Conservation (phyloP, 2,113 vertebrate species). For the Stigmatopora nigra region DNA sequence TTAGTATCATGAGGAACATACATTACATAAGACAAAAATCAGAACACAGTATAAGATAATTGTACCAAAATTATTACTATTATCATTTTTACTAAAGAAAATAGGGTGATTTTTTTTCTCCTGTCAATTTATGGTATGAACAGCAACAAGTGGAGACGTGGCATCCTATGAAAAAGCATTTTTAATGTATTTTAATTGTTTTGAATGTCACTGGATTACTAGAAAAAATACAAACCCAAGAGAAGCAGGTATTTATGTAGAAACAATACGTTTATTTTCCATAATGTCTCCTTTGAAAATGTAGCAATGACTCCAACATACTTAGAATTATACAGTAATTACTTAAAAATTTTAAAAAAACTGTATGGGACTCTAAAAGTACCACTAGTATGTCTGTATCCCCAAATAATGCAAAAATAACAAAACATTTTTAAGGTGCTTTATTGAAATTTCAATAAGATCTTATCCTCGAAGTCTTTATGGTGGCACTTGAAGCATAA, state of each 20-base stretch:
- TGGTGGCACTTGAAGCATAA: slow-evolving; percentile 3
- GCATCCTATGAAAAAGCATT: no score
- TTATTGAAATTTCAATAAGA: not conserved
- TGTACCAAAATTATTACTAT: not conserved
- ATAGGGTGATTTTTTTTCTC: not conserved
- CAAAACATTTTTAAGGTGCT: not conserved
- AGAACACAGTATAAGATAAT: not conserved
- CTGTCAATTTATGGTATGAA: not conserved
- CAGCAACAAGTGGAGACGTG: not conserved
- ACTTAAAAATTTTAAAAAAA: no score
- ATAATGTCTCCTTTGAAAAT: no score
- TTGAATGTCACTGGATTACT: no score
- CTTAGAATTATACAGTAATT: no score
- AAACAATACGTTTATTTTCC: no score
- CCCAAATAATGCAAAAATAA: not conserved
- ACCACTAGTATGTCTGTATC: no score
- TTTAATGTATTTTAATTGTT: no score
- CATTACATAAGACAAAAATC: not conserved
- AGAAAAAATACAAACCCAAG: no score
- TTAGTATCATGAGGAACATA: not conserved
- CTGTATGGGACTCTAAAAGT: no score
- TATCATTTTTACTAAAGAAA: not conserved
- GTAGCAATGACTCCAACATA: no score
- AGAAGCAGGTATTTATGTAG: no score
- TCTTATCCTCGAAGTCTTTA: slow-evolving; percentile 3